These are phyloP conservation scores for Tolypeutes matacus DNA, from an alignment of 2,797 vertebrate genomes.

Conservation along the genomic window DNA sequence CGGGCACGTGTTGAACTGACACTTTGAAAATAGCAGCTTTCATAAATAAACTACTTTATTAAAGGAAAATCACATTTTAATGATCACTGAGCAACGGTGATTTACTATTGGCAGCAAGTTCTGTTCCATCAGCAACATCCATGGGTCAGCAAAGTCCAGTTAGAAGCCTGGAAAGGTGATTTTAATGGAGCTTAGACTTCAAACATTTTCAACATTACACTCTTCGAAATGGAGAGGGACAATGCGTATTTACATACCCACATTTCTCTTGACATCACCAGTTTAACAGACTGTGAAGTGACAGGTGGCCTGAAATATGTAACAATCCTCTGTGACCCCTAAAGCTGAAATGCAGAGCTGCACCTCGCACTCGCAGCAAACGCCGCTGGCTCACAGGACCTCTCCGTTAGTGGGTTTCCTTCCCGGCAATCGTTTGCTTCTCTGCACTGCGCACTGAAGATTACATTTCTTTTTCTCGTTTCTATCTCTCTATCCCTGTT, in stretches of 20 bases:
- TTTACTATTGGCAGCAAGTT: neutral
- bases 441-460: neutral
- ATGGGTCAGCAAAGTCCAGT: neutral
- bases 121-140: neutral
- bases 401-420: neutral
- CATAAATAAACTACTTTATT: neutral
- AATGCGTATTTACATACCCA: neutral
- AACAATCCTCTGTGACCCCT: too few relatives aligned
- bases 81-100: neutral
- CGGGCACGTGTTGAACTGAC: neutral
- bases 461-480: neutral
- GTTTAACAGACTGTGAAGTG: neutral
- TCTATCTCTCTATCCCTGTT: too few relatives aligned
- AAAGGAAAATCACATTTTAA: neutral
- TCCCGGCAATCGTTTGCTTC: neutral
- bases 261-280: neutral
- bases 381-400: neutral
- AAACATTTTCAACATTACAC: neutral
- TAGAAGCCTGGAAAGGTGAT: neutral
- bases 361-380: neutral
- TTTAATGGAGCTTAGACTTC: neutral
- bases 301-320: neutral
- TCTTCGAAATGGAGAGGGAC: neutral
- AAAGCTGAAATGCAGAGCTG: neutral
- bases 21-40: neutral